A percentile compares a stretch with the other conserved stretches of the same genome.
Conservation (phyloP, 2,888 invertebrate genomes). For the Ophonus ardosiacus region DNA sequence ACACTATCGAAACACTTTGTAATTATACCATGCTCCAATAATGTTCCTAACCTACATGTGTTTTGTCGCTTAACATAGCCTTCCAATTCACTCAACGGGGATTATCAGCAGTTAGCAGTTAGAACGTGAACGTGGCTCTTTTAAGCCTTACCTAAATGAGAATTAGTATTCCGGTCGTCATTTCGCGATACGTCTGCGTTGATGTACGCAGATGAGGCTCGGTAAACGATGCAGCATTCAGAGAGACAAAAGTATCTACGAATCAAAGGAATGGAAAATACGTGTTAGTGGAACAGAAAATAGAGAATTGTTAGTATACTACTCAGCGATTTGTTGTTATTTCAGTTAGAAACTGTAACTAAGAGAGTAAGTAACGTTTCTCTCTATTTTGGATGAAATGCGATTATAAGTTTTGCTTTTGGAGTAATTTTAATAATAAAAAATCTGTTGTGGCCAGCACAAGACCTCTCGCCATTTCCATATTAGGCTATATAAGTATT, state of each 20-base stretch:
- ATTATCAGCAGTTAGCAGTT: slow-evolving; percentile 30
- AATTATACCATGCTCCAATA: not conserved
- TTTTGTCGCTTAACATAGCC: not conserved
- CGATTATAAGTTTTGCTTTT: no score
- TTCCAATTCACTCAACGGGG: not conserved
- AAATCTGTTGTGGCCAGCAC: no score
- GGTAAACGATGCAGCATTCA: slow-evolving; percentile 2
- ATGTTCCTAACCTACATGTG: not conserved
- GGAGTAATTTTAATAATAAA: no score
- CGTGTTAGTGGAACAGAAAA: not conserved
- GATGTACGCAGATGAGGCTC: slow-evolving; percentile 6
- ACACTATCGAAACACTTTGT: not conserved
- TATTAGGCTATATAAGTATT: no score
- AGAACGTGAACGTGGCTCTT: slow-evolving; percentile 18
- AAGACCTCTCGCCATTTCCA: no score
- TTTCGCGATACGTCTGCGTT: slow-evolving; percentile 16
- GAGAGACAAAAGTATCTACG: not conserved
- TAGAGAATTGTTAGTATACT: not conserved
- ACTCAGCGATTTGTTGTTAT: not conserved
- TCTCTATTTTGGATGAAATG: no score
- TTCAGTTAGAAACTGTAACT: no score
- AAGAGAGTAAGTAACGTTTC: no score
- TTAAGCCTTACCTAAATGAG: slow-evolving; percentile 29
- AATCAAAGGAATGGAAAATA: not conserved
- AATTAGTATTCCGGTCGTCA: slow-evolving; percentile 49